A percentile compares a stretch with the other conserved stretches of the same genome.
These are phyloP conservation scores for Brienomyrus brachyistius DNA, from an alignment of 2,113 vertebrate species.

Conservation along the genomic window DNA sequence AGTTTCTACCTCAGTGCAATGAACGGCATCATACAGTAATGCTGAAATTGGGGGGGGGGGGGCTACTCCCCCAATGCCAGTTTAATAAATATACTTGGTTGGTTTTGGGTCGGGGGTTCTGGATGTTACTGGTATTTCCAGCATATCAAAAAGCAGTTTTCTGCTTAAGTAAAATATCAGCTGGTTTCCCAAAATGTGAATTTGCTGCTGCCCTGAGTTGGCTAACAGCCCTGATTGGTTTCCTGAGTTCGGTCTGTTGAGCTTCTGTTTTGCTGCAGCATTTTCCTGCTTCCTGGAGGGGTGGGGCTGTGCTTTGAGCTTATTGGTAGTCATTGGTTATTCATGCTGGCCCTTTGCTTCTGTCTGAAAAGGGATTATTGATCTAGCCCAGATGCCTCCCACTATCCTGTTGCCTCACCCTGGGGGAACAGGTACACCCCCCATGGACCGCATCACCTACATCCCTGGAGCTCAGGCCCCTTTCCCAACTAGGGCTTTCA, in stretches of 20 bases:
- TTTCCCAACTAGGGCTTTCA: constrained; percentile 90
- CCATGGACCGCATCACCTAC: constrained; percentile 94
- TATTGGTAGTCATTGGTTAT: constrained; percentile 57
- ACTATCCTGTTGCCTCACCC: constrained; percentile 97
- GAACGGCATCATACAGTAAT: not conserved
- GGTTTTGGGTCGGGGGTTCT: not conserved
- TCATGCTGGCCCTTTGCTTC: constrained; percentile 69
- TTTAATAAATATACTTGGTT: not conserved
- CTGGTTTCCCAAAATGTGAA: not conserved
- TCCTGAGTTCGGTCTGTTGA: not conserved
- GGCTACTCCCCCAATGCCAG: not conserved
- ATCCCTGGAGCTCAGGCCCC: constrained; percentile 89
- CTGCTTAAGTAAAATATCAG: not conserved
- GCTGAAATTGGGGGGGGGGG: not conserved
- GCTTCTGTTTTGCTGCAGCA: not conserved
- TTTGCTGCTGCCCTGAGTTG: not conserved
- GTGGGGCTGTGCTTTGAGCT: constrained; percentile 39
- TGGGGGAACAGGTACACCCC: constrained; percentile 87
- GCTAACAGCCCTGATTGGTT: constrained; percentile 35
- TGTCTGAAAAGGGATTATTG: constrained; percentile 91
- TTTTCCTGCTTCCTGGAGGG: constrained; percentile 22
- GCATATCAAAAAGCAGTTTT: not conserved
- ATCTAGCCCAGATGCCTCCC: constrained; percentile 97
- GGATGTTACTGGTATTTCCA: not conserved
- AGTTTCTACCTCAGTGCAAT: not conserved